Evolutionary conservation across 2,888 invertebrate species (phyloP).

Genomic region (Spilosoma lubricipeda): DNA sequence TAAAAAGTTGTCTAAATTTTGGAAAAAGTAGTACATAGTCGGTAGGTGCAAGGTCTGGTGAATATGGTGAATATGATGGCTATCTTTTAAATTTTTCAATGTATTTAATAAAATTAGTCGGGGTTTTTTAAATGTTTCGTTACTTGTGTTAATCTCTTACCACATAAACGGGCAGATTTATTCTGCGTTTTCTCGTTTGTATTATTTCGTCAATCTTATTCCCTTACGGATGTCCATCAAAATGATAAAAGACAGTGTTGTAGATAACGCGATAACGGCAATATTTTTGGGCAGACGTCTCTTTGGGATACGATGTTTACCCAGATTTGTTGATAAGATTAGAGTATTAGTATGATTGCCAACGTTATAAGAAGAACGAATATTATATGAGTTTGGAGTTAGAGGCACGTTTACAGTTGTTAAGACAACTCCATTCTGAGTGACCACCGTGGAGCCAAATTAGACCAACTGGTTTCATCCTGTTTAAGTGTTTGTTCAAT

Average conservation of each 20-base stretch:
- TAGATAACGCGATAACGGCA: not conserved
- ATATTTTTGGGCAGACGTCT: not conserved
- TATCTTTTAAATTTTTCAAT: too few relatives aligned
- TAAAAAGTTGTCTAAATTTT: too few relatives aligned
- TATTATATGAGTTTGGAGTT: not conserved
- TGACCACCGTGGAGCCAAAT: slow-evolving; percentile 4
- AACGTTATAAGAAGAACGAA: not conserved
- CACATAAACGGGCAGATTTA: not conserved
- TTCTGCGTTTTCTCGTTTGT: not conserved
- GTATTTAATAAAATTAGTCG: too few relatives aligned
- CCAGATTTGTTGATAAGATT: not conserved
- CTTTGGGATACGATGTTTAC: not conserved
- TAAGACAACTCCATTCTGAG: slow-evolving; percentile 3
- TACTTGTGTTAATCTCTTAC: too few relatives aligned
- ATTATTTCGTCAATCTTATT: not conserved
- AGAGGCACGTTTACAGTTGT: not conserved
- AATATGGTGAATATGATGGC: too few relatives aligned
- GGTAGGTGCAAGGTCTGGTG: too few relatives aligned
- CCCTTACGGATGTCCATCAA: not conserved
- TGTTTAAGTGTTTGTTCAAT: slow-evolving; percentile 11
- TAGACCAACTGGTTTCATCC: slow-evolving; percentile 9
- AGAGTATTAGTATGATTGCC: not conserved
- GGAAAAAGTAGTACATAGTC: too few relatives aligned
- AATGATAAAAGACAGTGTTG: not conserved
- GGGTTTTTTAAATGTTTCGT: too few relatives aligned